Base-by-base conservation (phyloP, 2,113 vertebrate genomes). In the Lynx canadensis region DNA sequence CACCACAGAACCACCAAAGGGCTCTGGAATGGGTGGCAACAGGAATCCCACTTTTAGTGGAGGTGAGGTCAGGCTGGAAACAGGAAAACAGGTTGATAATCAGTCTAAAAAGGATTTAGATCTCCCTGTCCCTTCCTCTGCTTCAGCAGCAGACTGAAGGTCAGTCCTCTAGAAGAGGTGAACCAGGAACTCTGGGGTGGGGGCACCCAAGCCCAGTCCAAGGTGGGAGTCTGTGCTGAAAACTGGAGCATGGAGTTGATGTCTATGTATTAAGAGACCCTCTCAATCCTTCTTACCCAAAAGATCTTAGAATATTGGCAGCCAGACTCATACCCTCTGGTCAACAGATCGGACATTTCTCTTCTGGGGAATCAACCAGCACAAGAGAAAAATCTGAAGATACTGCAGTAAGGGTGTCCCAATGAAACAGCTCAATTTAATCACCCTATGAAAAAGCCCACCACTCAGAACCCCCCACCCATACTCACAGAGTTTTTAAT, bases 321-420 rank as follows among this genome's bases (percentile, higher is more conserved):
- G 78, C 23, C 41, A 81, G 83, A 96, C 41, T 69, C 31, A 23
- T 13, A 31, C 25, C 2, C 8, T 81, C 36, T 95, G 82, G n/a
- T 16, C 4, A n/a, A 85, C 12, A 83, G 86, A 65, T 10, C 7
- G 33, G 57, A 92, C 25, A 55, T 76, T 29, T 85, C 5, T 68
- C 25, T 79, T 71, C 8, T 19, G 66, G 52, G 73, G 29, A 52
- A 65, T 74, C 68, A 82, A 79, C 31, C 33, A 45, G 19, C 23
- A 55, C 14, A 91, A 36, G 82, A 91, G 57, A 74, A 83, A 89
- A 60, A 87, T 25, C 52, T 74, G 18, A 52, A 87, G 68, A 73
- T 14, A 33, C 9, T 84, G 33, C 13, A 12, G 21, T 29, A 41
- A 25, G 25, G 55, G 36, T 63, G 25, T 55, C 78, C 63, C 85